Evolutionary conservation across 2,797 vertebrate species (phyloP), one percentile per base, ranked within the genome.

Genomic region (Hybognathus amarus): DNA sequence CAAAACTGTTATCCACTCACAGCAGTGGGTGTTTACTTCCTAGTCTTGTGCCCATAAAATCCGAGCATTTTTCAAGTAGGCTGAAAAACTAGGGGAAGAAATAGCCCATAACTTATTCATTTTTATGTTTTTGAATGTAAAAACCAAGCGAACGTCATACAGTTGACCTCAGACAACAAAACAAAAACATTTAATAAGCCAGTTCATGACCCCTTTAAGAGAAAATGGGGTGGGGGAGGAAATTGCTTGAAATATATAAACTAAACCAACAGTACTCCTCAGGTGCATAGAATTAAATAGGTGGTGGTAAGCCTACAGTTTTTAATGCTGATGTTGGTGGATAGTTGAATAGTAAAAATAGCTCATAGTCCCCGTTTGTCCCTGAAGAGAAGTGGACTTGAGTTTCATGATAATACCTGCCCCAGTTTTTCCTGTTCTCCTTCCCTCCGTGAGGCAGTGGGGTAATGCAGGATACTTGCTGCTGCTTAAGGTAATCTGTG

Each of bases 361-460:
- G 74, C 45, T 70, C 70, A 83, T 64, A 70, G 38, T 82, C 59
- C n/a, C 59, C 27, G 64, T 63, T 81, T 81, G 68, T 87, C 75
- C 77, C 64, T 59, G 70, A 83, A 84, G 87, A 83, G 75, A 84
- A 68, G 78, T 85, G 77, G 83, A 77, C 70, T 69, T 56, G 68
- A 81, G 76, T 80, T 78, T 86, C 85, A 85, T 81, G 71, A 87
- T 71, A 87, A 81, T 78, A 87, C 85, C 71, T 89, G 88, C 42
- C 86, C 84, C 78, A 88, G 81, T 87, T 84, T 85, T 30, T 61
- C 82, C 69, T 80, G 54, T 64, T 73, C 61, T 56, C 80, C 52
- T 59, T 76, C 64, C 38, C 30, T 63, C n/a, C 11, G 12, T 59
- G 85, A 87, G 88, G 45, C 52, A 67, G 76, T 40, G 80, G 78